Percentiles rank a stretch among this genome's conserved stretches.
phyloP scores from a whole-genome alignment of 2,797 vertebrate genomes.

The Todus mexicanus region DNA sequence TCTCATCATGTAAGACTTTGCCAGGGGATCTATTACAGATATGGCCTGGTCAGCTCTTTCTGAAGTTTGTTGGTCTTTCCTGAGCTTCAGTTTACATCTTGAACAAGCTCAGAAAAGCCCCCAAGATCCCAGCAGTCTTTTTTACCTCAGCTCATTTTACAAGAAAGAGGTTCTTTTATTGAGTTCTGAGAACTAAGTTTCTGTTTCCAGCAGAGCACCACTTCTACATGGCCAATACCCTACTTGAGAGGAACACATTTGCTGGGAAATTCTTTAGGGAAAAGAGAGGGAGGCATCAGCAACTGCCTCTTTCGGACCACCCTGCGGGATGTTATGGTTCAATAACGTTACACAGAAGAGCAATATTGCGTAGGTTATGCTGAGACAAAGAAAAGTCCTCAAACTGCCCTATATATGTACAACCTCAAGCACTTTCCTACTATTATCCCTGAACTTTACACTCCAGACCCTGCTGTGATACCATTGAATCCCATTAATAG shows the following conservation, averaged over 20 bases:
- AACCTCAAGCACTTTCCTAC: neutral
- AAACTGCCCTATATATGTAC: neutral
- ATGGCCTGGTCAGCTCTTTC: neutral
- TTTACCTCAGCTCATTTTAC: neutral
- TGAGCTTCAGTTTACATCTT: neutral
- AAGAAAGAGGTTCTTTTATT: neutral
- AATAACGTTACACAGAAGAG: neutral
- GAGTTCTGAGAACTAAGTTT: neutral
- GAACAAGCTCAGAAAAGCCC: neutral
- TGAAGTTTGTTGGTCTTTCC: neutral
- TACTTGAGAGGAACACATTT: neutral
- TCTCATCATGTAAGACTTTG: neutral
- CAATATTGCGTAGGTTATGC: neutral
- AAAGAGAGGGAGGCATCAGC: neutral
- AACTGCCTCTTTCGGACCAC: neutral
- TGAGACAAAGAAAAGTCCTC: neutral
- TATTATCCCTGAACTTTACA: neutral
- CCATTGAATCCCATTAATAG: neutral
- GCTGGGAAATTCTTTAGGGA: neutral
- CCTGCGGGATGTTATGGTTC: neutral
- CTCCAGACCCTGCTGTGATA: neutral
- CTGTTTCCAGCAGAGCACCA: neutral
- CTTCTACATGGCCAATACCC: neutral
- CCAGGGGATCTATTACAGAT: neutral
- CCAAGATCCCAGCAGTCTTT: neutral